Conservation (phyloP, 2,113 vertebrate species). For the Hystrix brachyura region DNA sequence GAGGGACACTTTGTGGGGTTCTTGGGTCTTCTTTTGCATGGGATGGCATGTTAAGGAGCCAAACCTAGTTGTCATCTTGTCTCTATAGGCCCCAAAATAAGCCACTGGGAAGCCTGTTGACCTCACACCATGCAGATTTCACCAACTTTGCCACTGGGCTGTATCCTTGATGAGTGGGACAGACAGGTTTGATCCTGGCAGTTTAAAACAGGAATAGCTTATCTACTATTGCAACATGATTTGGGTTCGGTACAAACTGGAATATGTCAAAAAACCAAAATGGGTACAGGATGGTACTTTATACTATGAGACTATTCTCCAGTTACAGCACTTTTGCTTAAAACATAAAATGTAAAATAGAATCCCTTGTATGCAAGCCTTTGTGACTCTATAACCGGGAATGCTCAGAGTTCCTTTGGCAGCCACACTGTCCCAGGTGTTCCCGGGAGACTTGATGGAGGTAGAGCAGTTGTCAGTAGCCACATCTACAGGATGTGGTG, state of each 20-base stretch:
- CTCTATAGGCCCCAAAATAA: not conserved
- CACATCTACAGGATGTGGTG: not conserved
- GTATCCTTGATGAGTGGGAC: not conserved
- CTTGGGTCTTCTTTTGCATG: not conserved
- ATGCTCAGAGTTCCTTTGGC: not conserved
- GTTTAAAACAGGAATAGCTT: not conserved
- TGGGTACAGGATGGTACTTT: not conserved
- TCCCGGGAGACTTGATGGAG: not conserved
- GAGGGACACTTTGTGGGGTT: not conserved
- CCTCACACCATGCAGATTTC: no score
- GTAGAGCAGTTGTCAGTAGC: not conserved
- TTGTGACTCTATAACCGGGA: not conserved
- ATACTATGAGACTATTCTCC: not conserved
- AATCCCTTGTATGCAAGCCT: not conserved
- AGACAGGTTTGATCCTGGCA: not conserved
- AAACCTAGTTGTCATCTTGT: not conserved
- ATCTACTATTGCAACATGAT: not conserved
- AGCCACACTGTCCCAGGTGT: not conserved
- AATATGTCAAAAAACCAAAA: not conserved
- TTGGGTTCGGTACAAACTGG: not conserved
- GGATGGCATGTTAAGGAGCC: not conserved
- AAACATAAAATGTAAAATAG: not conserved
- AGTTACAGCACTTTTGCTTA: not conserved
- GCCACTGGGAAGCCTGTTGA: not conserved
- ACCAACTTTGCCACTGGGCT: not conserved